Evolutionary conservation across 1,140 invertebrate genomes (phyloP), one percentile per base, ranked within the genome.

Genomic region (Aporrectodea caliginosa): DNA sequence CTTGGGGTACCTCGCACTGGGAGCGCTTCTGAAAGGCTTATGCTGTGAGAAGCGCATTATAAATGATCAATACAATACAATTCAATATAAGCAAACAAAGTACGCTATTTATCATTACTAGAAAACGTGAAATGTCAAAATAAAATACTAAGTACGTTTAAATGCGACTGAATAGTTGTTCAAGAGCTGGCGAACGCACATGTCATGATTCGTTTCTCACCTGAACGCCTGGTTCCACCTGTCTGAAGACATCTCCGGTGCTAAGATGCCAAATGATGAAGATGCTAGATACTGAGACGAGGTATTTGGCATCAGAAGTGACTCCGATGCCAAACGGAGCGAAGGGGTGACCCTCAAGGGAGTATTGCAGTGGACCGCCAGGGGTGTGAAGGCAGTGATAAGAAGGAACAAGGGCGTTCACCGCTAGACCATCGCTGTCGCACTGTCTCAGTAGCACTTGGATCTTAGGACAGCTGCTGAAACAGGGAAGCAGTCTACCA

Each of bases 361-460:
- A 98, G 85, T 98, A 98, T 92, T 98, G 98, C 0, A 99, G 89
- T 0, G 97, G 97, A 43, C 97, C 97, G 73, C 97, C 97, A 29
- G 97, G 97, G 0, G 97, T 98, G 85, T 98, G 97, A 76, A 98
- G 89, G 85, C 96, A 98, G 87, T 98, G 96, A 88, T 97, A 96
- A 0, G 94, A 91, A 0, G 97, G 97, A 74, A 98, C 90, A 12
- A 99, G 89, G 27, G 95, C 93, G 68, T 81, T 81, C 0, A 81
- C 69, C 29, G 93, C 91, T 30, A 94, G 92, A 0, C 96, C 96
- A 84, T 88, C 85, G 29, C 83, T 85, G 85, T 98, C 95, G 85
- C 97, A 99, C 83, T 97, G 95, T 69, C 93, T 90, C 14, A 99
- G 90, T 31, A 99, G 88, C 0, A 91, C 89, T 14, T 92, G 91